Base-by-base conservation (phyloP, 2,797 vertebrate genomes). In the Pseudopleuronectes americanus region DNA sequence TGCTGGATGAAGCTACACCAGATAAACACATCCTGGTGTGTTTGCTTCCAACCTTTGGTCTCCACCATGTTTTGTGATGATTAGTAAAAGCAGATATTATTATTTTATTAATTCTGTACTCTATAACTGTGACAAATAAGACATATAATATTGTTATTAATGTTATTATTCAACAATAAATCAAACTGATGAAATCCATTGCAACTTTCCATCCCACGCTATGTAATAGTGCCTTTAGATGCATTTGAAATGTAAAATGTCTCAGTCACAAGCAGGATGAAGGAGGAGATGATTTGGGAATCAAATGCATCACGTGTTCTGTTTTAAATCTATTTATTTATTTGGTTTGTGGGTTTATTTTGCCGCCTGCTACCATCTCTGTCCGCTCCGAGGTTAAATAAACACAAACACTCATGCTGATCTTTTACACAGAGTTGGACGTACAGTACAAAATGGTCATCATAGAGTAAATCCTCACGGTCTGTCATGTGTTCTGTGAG, bases 361-460 rank as follows among this genome's bases (percentile, higher is more conserved):
- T 48, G 13, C 4, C 4, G 36, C 36, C 36, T 45, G 43, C 14
- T 43, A 1, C 4, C 3, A 14, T 14, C 14, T 43, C 12, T 9
- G 12, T 45, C 43, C 4, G 4, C 43, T 19, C 43, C 17, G 12
- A 51, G 21, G n/a, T 3, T 16, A 19, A 45, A 45, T 38, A 38
- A 19, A 45, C 17, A 45, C 14, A 45, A 19, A 19, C 4, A 45
- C 31, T 68, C 22, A 13, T 51, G 14, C 28, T 41, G 21, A 26
- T 36, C 49, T 36, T 53, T 26, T 51, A 55, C 17, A 45, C 43
- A 19, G 14, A 16, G 17, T 7, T 43, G 13, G n/a, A 52, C 55
- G 10, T 49, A 8, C 54, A 66, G 38, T 31, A 28, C 31, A 62
- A 64, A 77, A 51, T 54, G 38, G 14, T 72, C 58, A 51, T 24